Evolutionary conservation across 2,888 invertebrate species (phyloP).

Genomic region (Zygaena filipendulae): DNA sequence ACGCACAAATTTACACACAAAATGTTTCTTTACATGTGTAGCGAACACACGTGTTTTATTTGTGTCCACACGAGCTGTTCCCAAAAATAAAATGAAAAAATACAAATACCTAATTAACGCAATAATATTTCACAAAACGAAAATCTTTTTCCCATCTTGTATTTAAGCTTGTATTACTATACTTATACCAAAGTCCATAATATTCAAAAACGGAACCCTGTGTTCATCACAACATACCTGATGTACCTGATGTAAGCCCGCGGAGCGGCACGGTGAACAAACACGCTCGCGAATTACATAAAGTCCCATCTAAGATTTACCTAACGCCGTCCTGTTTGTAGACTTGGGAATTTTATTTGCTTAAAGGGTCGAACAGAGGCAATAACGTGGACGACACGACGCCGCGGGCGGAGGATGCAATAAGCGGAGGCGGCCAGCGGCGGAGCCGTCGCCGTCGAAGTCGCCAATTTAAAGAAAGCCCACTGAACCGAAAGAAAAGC

Average conservation of each 20-base stretch:
- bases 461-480: slow-evolving; percentile 70
- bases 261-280: no score
- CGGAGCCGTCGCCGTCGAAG: slow-evolving; percentile 56
- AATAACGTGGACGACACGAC: slow-evolving; percentile 63
- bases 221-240: no score
- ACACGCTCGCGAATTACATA: slow-evolving; percentile 39
- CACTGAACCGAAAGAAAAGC: slow-evolving; percentile 71
- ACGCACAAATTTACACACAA: slow-evolving; percentile 47
- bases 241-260: no score
- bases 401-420: slow-evolving; percentile 62
- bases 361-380: slow-evolving; percentile 64
- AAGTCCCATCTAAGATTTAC: slow-evolving; percentile 46
- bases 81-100: no score
- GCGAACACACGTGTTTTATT: no score
- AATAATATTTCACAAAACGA: slow-evolving; percentile 12
- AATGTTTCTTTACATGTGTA: slow-evolving; percentile 20
- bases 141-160: no score
- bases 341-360: slow-evolving; percentile 63
- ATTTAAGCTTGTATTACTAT: no score
- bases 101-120: no score
- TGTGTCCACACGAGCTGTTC: no score
- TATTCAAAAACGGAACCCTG: no score
- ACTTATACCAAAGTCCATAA: no score
- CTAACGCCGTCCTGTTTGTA: slow-evolving; percentile 58
- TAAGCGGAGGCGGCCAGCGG: slow-evolving; percentile 61